Base-by-base conservation (phyloP, 2,888 invertebrate genomes). In the Athrips mouffetella region DNA sequence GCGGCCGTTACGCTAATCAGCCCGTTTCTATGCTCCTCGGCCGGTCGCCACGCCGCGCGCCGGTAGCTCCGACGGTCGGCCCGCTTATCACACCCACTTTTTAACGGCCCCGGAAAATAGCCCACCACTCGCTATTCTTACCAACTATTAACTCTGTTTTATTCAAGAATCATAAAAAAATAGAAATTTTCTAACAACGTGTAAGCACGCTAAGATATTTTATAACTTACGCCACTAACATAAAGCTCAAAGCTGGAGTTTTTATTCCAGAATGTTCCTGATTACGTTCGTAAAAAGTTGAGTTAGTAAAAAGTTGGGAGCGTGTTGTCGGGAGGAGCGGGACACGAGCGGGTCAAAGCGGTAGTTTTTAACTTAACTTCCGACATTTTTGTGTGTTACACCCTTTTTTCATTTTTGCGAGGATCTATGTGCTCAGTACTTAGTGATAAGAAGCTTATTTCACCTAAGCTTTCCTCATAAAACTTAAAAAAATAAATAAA, bases 11-110 rank as follows among this genome's bases (percentile, higher is more conserved):
- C 7, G 27, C 10, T 35, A 21, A 20, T 35, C 18, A 35, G 33
- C 13, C 18, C 11, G 16, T 35, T 35, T 16, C 18, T 35, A 35
- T 35, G 11, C 33, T 11, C 33, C 4, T 8, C 33, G 7, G 18
- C 13, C 42, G 11, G 21, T n/a, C n/a, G n/a, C n/a, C n/a, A n/a
- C 39, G 23, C 13, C 31, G 31, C 13, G 5, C 37, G 23, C 23
- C 7, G 23, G 23, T 7, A 5, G 2, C 4, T 8, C 33, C 33
- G 18, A 15, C 31, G 16, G 13, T 10, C 10, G 16, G 16, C 4
- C 29, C n/a, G 29, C 42, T 42, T 42, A 42, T 42, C 42, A 42
- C 42, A 27, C 29, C 29, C 41, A n/a, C 41, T 29, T 42, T 42
- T 27, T 42, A 42, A 42, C 27, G 3, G n/a, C 29, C 16, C 27